Evolutionary conservation across 1,140 invertebrate genomes (phyloP), one percentile per base, ranked within the genome.

Genomic region (Sycobia sp.): DNA sequence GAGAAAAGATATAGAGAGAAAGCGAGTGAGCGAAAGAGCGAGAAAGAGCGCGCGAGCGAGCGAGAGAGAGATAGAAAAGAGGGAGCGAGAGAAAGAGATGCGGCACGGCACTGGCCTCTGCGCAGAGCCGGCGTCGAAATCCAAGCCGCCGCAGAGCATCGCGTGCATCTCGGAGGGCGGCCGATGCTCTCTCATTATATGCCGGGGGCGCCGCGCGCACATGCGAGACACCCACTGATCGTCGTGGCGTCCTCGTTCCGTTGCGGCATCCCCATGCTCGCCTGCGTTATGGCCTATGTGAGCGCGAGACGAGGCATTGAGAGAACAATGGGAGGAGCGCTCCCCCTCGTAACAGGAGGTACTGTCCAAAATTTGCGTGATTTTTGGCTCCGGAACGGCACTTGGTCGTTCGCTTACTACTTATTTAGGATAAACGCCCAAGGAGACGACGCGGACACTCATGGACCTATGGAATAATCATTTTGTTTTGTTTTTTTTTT

Each of bases 361-460:
- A 74, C 69, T 72, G 71, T 74, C 67, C n/a, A 68, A 71, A 72
- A 55, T 72, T 72, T 71, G 67, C 69, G 69, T 69, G 71, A 60
- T 49, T 55, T 49, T 65, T 65, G 63, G 50, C 56, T 65, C 62
- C 62, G 53, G 62, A 65, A 47, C 57, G 57, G 56, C 29, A 55
- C n/a, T 10, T 55, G 55, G 32, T 47, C 44, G 57, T 58, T 64
- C 46, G 38, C 46, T 62, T 65, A 46, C n/a, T n/a, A n/a, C 54
- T 65, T 65, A 65, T 58, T 58, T 65, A 65, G 47, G 62, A 64
- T 50, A 18, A 55, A 36, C n/a, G n/a, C n/a, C n/a, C n/a, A 38
- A 53, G 62, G 49, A 58, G 55, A 51, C 57, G 47, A 53, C 32
- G 49, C n/a, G 59, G 54, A 22, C 43, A n/a, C n/a, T n/a, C n/a